Base-by-base conservation (phyloP, 2,888 invertebrate genomes). In the Drosophila pseudotalamancana region DNA sequence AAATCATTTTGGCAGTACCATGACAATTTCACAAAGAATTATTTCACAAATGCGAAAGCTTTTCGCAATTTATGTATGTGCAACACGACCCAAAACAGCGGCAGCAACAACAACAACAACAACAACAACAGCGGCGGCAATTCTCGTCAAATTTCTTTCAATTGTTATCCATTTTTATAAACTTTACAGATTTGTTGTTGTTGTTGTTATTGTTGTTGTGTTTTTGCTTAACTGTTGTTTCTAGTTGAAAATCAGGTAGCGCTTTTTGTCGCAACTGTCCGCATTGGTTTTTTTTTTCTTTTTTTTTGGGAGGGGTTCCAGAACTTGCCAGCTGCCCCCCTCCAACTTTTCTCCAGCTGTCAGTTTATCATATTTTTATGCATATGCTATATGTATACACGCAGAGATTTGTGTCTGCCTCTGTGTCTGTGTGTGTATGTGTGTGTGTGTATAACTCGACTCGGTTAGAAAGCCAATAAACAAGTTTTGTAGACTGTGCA, bases 391-490 rank as follows among this genome's bases (percentile, higher is more conserved):
- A 25, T 16, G 21, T 35, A 27, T 21, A 11, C 21, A 48, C n/a
- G n/a, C n/a, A n/a, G n/a, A n/a, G n/a, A n/a, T n/a, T n/a, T n/a
- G n/a, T n/a, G n/a, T n/a, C n/a, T n/a, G n/a, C n/a, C n/a, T n/a
- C n/a, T n/a, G n/a, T n/a, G n/a, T n/a, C n/a, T 23, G 32, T 25
- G 35, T 29, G 3, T 16, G 23, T 54, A 25, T 27, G 9, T 49
- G 14, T 31, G 25, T 40, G 8, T 34, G 40, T 45, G 12, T 48
- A 8, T 40, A n/a, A 42, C 50, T 56, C 61, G 39, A 53, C 69
- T 46, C 32, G 68, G 65, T 67, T 86, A 82, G 86, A 86, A 80
- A 80, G 83, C 86, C 83, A 83, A 76, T 83, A 80, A 80, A 80
- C 80, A 86, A 86, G 80, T 86, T 81, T 80, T 62, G 70, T 68